Conservation (phyloP, 2,888 invertebrate genomes). For the Cheilosia impressa region DNA sequence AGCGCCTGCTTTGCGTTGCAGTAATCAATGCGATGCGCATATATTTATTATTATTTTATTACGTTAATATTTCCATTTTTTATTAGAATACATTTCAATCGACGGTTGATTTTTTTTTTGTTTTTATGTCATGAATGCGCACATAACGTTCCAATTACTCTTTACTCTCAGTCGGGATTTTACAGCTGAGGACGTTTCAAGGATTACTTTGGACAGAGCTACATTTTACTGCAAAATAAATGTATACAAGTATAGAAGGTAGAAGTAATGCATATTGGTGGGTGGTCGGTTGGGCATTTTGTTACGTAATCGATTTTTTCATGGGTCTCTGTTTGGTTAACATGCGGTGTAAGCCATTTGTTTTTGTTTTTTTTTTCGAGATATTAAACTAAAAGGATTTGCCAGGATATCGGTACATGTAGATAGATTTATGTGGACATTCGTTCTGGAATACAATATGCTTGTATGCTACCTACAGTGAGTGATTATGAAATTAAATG, state of each 20-base stretch:
- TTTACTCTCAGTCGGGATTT: slow-evolving; percentile 39
- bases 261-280: slow-evolving; percentile 29
- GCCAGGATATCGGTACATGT: background rate
- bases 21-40: slow-evolving; percentile 29
- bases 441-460: background rate
- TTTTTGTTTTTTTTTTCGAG: slow-evolving; percentile 17
- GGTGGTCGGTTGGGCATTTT: slow-evolving; percentile 7
- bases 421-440: background rate
- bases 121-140: slow-evolving; percentile 12
- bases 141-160: slow-evolving; percentile 51
- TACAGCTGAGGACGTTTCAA: slow-evolving; percentile 53
- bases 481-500: background rate
- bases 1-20: background rate
- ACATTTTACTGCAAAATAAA: slow-evolving; percentile 12
- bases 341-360: slow-evolving; percentile 16
- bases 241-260: background rate
- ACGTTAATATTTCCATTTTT: slow-evolving; percentile 6
- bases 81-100: slow-evolving; percentile 30
- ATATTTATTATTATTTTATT: slow-evolving; percentile 37
- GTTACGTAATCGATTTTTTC: slow-evolving; percentile 43
- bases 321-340: slow-evolving; percentile 10
- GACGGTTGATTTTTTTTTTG: slow-evolving; percentile 3
- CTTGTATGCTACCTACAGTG: background rate
- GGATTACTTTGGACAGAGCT: slow-evolving; percentile 52
- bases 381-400: slow-evolving; percentile 8